These are phyloP conservation scores for Hycleus cichorii DNA, from an alignment of 1,140 invertebrate species.

Conservation along the genomic window DNA sequence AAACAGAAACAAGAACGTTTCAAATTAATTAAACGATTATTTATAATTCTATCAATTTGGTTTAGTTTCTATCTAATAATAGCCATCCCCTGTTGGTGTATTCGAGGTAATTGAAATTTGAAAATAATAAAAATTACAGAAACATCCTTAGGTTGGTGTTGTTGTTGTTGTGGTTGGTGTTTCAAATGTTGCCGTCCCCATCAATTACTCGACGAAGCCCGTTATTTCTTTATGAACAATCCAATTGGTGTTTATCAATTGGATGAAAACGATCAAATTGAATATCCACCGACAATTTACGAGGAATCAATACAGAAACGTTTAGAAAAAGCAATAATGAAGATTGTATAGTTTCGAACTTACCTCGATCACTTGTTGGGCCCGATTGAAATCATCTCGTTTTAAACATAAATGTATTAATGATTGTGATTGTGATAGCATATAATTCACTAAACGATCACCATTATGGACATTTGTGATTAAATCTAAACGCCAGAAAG, in stretches of 20 bases:
- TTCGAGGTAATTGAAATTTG: constrained; percentile 25
- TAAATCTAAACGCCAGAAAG: constrained; percentile 34
- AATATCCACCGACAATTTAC: constrained; percentile 34
- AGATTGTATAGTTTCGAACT: constrained; percentile 14
- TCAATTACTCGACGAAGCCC: constrained; percentile 31
- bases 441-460: constrained; percentile 31
- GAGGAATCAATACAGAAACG: constrained; percentile 36
- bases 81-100: constrained; percentile 38
- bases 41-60: constrained; percentile 32
- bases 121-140: background rate
- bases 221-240: constrained; percentile 34
- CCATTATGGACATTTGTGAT: constrained; percentile 20
- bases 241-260: constrained; percentile 30
- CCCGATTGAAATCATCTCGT: constrained; percentile 30
- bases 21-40: constrained; percentile 6
- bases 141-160: constrained; percentile 35
- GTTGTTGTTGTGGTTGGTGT: constrained; percentile 31
- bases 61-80: constrained; percentile 32
- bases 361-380: constrained; percentile 38
- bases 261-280: constrained; percentile 22
- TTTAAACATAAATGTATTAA: constrained; percentile 37
- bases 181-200: constrained; percentile 35
- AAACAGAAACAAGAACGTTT: background rate
- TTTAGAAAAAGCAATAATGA: constrained; percentile 29
- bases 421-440: constrained; percentile 34